Conservation (phyloP, 2,113 vertebrate genomes). For the Scalopus aquaticus region DNA sequence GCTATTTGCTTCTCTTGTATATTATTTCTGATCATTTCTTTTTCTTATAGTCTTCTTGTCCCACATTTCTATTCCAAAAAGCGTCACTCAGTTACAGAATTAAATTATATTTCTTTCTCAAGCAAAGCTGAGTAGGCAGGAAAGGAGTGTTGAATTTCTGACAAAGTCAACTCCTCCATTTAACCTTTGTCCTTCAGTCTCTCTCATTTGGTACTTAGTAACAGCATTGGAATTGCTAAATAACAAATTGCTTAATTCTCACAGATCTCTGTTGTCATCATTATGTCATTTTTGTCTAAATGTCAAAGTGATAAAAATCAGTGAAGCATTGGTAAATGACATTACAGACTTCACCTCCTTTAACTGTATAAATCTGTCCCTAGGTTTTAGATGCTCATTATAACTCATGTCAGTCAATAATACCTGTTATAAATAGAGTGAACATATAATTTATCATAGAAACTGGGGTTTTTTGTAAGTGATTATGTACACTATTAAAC, state of each 20-base stretch:
- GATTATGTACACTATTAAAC: background rate
- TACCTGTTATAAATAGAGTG: background rate
- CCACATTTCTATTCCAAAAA: background rate
- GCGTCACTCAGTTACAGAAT: background rate
- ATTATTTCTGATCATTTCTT: background rate
- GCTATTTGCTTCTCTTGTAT: background rate
- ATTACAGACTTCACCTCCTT: background rate
- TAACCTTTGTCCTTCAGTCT: background rate
- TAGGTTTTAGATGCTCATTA: background rate
- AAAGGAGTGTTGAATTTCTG: background rate
- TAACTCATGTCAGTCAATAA: constrained; percentile 23
- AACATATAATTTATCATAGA: background rate
- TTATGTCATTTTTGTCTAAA: constrained; percentile 49
- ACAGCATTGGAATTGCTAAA: background rate
- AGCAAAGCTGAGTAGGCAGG: background rate
- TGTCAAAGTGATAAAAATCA: constrained; percentile 53
- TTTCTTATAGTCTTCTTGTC: background rate
- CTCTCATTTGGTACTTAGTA: background rate
- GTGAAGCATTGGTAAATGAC: constrained; percentile 25
- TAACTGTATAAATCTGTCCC: background rate
- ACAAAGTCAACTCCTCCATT: background rate
- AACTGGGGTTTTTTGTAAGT: background rate
- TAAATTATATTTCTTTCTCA: background rate
- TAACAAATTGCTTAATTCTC: constrained; percentile 31
- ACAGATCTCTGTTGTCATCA: constrained; percentile 17